Evolutionary conservation across 2,888 invertebrate genomes (phyloP).

Genomic region (Dynastes tityus): DNA sequence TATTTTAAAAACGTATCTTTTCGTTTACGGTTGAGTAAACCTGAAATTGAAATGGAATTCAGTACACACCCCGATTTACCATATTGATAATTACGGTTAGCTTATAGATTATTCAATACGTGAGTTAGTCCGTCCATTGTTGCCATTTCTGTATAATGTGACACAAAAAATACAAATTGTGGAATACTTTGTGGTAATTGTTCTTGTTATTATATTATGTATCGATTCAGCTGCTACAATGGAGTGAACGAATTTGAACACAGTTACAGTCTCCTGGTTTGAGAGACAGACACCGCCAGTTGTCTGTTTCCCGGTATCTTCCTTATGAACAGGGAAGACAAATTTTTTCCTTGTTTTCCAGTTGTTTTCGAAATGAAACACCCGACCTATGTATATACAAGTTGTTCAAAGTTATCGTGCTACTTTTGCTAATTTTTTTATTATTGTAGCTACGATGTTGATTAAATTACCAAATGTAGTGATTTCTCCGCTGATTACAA

Average conservation of each 20-base stretch:
- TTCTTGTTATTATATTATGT: background rate
- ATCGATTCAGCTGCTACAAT: background rate
- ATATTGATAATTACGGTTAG: slow-evolving; percentile 31
- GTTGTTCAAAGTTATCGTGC: too few relatives aligned
- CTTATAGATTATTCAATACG: slow-evolving; percentile 3
- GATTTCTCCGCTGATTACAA: too few relatives aligned
- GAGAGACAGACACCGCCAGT: too few relatives aligned
- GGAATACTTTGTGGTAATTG: background rate
- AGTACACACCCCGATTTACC: slow-evolving; percentile 15
- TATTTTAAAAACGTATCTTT: background rate
- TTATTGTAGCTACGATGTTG: too few relatives aligned
- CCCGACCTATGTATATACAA: too few relatives aligned
- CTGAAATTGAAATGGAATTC: slow-evolving; percentile 34
- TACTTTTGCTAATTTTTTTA: too few relatives aligned
- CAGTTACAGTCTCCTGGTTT: background rate
- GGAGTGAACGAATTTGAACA: too few relatives aligned
- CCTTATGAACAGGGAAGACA: too few relatives aligned
- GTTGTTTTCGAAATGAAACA: too few relatives aligned
- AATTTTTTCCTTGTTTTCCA: too few relatives aligned
- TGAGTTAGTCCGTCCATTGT: background rate
- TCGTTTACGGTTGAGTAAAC: slow-evolving; percentile 32
- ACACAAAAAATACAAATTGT: background rate
- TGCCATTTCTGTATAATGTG: slow-evolving; percentile 2
- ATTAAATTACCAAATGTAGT: too few relatives aligned
- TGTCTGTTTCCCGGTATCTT: too few relatives aligned